Evolutionary conservation across 2,888 invertebrate species (phyloP), one percentile per base, ranked within the genome.

Genomic region (Tenthredo scrophulariae): DNA sequence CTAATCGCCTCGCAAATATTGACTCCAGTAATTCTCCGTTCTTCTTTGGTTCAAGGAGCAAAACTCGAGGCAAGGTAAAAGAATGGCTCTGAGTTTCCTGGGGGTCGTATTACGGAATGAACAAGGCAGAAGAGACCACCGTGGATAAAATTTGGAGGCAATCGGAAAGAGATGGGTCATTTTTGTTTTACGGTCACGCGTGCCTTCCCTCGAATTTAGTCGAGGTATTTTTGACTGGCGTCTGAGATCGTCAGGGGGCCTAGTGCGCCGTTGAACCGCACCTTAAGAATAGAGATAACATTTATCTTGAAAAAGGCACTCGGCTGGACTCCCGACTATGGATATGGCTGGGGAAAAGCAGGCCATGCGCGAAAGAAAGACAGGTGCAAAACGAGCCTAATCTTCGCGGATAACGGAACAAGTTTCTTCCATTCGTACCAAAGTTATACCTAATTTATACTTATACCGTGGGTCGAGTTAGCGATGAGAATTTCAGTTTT

Each of bases 381-480:
- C 88, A 88, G 88, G 87, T 88, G 88, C 88, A 86, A 87, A 87
- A 86, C 85, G 85, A 85, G 83, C 83, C 87, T 88, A 83, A 87
- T 87, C 87, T 83, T 80, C 67, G 85, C 77, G 86, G 88, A 86
- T 88, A 87, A 87, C 84, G 29, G 85, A 86, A 87, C 88, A 87
- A 58, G 84, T 74, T 86, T 88, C 86, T 87, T 87, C 86, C 87
- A 86, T 86, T 86, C 67, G 80, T 74, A 22, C 43, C 2, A 43
- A 40, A 40, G 22, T n/a, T 37, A n/a, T 74, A 43, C 29, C 67
- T 67, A 74, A 43, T 74, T n/a, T 74, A 22, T 50, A 77, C 22
- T n/a, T 43, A 5, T 50, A 54, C 10, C 72, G n/a, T 2, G n/a
- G 15, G 13, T 9, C 26, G 77, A 33, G 77, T 43, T 43, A 46